Evolutionary conservation across 2,888 invertebrate species (phyloP).

Genomic region (Leucophenga montana): DNA sequence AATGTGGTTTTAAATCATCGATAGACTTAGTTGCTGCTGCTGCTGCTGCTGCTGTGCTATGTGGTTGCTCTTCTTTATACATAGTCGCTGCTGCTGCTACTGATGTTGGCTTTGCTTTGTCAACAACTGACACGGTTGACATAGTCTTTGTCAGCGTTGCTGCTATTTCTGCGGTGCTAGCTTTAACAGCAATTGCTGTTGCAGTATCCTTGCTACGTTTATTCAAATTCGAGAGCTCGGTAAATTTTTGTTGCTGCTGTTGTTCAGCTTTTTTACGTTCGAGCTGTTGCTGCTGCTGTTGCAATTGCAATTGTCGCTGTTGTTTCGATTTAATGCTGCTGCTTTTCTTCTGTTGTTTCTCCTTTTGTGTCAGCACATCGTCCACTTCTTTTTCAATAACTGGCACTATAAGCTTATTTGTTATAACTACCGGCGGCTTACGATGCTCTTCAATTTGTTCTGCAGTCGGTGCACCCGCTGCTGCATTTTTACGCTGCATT

Average conservation of each 20-base stretch:
- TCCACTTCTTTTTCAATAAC: constrained; percentile 71
- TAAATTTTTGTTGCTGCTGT: constrained; percentile 44
- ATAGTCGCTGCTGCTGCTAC: constrained; percentile 47
- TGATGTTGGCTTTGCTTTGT: too few relatives aligned
- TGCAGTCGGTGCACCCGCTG: constrained; percentile 31
- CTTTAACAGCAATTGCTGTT: too few relatives aligned
- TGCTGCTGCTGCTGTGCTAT: background rate
- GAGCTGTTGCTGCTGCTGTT: constrained; percentile 33
- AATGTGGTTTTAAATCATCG: too few relatives aligned
- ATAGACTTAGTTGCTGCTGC: too few relatives aligned
- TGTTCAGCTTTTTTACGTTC: constrained; percentile 35
- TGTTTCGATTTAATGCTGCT: constrained; percentile 30
- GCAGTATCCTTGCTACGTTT: constrained; percentile 36
- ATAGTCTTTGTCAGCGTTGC: constrained; percentile 23
- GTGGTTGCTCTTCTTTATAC: constrained; percentile 9
- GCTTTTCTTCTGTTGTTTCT: constrained; percentile 49
- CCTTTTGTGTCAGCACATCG: constrained; percentile 63
- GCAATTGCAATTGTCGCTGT: constrained; percentile 20
- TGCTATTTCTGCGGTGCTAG: constrained; percentile 31
- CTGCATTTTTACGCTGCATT: constrained; percentile 51
- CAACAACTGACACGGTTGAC: too few relatives aligned
- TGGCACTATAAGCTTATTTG: constrained; percentile 70
- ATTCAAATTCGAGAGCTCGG: constrained; percentile 51
- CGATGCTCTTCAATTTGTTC: constrained; percentile 30
- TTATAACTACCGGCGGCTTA: constrained; percentile 66